phyloP scores from a whole-genome alignment of 2,888 invertebrate genomes.

The Lasioglossum zephyrum region DNA sequence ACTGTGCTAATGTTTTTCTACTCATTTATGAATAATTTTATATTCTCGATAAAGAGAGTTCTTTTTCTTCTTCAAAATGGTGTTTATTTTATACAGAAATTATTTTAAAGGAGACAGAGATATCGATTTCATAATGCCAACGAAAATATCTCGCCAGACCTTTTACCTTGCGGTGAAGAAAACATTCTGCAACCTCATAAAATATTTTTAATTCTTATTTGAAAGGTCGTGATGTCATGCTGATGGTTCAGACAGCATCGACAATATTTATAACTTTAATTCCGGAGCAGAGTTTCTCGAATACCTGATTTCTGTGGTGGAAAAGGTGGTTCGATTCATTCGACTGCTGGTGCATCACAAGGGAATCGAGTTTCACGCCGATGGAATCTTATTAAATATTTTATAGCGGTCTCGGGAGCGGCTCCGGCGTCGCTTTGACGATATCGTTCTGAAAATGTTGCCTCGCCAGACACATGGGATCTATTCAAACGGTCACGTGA shows the following conservation, averaged over 20 bases:
- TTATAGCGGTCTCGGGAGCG: conserved; percentile 13
- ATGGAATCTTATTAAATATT: conserved; percentile 41
- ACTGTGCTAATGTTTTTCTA: neutral
- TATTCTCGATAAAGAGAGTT: neutral
- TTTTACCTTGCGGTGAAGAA: neutral
- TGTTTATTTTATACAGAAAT: neutral
- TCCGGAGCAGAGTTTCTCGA: neutral
- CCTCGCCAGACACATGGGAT: conserved; percentile 20
- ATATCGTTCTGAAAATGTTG: conserved; percentile 16
- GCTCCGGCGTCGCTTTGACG: neutral
- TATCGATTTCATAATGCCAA: neutral
- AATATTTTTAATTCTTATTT: neutral
- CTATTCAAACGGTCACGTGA: conserved; percentile 42
- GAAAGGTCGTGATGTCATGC: neutral
- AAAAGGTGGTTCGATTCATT: neutral
- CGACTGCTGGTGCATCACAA: neutral
- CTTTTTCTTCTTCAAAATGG: neutral
- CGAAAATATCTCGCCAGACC: neutral
- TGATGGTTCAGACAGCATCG: neutral
- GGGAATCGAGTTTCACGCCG: neutral
- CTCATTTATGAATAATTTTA: neutral
- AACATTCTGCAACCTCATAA: neutral
- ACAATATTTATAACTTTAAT: neutral
- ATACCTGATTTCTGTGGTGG: neutral
- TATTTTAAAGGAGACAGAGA: neutral